These are phyloP conservation scores for Heterotis niloticus DNA, from an alignment of 2,113 vertebrate species.

Conservation along the genomic window DNA sequence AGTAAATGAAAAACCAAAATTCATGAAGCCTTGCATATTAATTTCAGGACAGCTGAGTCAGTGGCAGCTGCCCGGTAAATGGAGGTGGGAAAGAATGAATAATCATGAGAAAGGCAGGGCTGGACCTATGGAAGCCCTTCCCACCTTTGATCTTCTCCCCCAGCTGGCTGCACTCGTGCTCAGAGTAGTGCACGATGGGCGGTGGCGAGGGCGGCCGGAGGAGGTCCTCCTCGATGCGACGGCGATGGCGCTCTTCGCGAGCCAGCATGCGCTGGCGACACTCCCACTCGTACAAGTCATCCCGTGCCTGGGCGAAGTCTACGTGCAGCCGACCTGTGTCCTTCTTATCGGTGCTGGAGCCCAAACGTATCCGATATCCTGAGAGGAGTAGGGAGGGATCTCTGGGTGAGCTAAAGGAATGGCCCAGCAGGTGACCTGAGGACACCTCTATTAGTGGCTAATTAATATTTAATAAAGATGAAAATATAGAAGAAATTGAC, in stretches of 20 bases:
- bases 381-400: neutral
- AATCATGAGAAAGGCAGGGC: neutral
- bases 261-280: slow-evolving; percentile 89
- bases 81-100: too few relatives aligned
- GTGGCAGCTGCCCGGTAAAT: too few relatives aligned
- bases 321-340: slow-evolving; percentile 88
- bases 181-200: slow-evolving; percentile 86
- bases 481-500: too few relatives aligned
- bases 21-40: too few relatives aligned
- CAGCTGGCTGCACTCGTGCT: slow-evolving; percentile 84
- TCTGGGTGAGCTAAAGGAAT: neutral
- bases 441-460: neutral
- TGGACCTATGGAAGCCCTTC: neutral
- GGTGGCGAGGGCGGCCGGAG: slow-evolving; percentile 84
- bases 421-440: neutral
- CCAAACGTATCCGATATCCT: slow-evolving; percentile 88
- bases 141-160: slow-evolving; percentile 93
- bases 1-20: too few relatives aligned
- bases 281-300: slow-evolving; percentile 88
- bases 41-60: too few relatives aligned
- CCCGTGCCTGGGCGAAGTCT: slow-evolving; percentile 67
- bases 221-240: slow-evolving; percentile 80
- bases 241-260: slow-evolving; percentile 83
- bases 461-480: too few relatives aligned
- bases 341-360: slow-evolving; percentile 93